Evolutionary conservation across 2,797 vertebrate species (phyloP), one percentile per base, ranked within the genome.

Genomic region (Diceros bicornis): DNA sequence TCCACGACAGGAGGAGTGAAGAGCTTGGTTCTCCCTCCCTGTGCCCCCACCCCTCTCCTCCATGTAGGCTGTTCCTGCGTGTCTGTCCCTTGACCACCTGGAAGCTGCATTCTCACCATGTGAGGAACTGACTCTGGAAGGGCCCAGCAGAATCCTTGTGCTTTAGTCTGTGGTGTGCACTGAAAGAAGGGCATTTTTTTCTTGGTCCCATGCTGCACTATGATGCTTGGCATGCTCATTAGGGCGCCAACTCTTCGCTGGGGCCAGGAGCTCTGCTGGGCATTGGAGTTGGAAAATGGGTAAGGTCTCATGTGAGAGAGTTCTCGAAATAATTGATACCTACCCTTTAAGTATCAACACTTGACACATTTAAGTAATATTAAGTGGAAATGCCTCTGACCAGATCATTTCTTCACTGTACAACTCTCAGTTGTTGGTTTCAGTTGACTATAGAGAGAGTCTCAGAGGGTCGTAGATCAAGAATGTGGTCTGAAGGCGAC

Each of bases 311-410:
- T 12, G 3, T 85, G 41, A 93, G 34, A 64, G 64, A 78, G 50
- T 16, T 68, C 89, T 89, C 69, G 62, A 37, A 72, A 47, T 88
- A 88, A 81, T 66, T 13, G 34, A 14, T 91, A 27, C 34, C 29
- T 88, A n/a, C 14, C 50, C 61, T 94, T 79, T 89, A 55, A 84
- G 59, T 90, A 68, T 92, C 41, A 25, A 41, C 37, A 74, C 41
- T 13, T n/a, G 77, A 83, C 2, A 17, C 32, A 44, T 93, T 83
- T 69, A 83, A 62, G 27, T 91, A 86, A 29, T 71, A 34, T 47
- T 68, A 78, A 81, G 7, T 68, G 29, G 81, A 32, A 34, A 34
- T 59, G 32, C 27, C 61, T 64, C 52, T 66, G 34, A 69, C n/a
- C 27, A 88, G 32, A 50, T 64, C 37, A 62, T 83, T 88, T 91